Base-by-base conservation (phyloP, 2,797 vertebrate genomes). In the Fundulus diaphanus region DNA sequence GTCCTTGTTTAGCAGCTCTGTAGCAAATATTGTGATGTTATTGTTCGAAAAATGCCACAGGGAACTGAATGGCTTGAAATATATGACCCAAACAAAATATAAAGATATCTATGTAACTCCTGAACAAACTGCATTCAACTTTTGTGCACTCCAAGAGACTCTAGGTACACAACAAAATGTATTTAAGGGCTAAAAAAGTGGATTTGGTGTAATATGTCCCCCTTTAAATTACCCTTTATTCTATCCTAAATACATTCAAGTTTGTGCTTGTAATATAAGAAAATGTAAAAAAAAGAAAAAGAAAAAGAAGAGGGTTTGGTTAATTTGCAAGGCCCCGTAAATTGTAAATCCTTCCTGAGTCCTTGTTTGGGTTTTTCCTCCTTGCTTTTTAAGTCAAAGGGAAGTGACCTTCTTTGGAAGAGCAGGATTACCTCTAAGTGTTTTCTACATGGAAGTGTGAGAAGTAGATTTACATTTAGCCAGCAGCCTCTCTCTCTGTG, bases 401-500 rank as follows among this genome's bases (percentile, higher is more conserved):
- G 88, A 91, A 92, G 84, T 82, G 73, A 88, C 85, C 76, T 90
- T 81, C 89, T 92, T 85, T 83, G 85, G 79, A 84, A 70, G 81
- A 87, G 83, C 85, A 82, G 82, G 82, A 82, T 88, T 85, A 85
- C 74, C 72, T 74, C 85, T 1, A 77, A 81, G 80, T 82, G 87
- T 90, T 92, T 92, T 92, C 91, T 82, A 78, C 44, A 35, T 56
- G 75, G 56, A 79, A 86, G 80, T 91, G 91, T 93, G 92, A 92
- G 92, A 92, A 91, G 85, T 76, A 2, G 31, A 87, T 82, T 85
- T 84, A 79, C 80, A 59, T 82, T 82, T 70, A 82, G 80, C 83
- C 88, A 89, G 77, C 73, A 73, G 78, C 13, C 5, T 71, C 72
- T 76, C 44, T 78, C 70, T 82, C 78, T 71, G 74, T 24, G 12